Base-by-base conservation (phyloP, 2,888 invertebrate species). In the Agrotis puta region DNA sequence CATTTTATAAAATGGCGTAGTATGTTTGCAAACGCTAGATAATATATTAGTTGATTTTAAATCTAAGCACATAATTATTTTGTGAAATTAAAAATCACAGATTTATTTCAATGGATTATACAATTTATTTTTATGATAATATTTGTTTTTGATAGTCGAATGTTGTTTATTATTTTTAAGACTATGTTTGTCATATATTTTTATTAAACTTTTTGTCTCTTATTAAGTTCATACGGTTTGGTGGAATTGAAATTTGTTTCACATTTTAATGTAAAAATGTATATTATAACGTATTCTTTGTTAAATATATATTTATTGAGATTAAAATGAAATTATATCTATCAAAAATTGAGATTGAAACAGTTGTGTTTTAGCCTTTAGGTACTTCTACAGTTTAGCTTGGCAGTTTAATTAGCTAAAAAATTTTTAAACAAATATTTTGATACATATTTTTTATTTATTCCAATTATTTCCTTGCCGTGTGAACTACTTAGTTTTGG, bases 61-160 rank as follows among this genome's bases (percentile, higher is more conserved):
- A 62, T 74, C 39, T 59, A 53, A 48, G 27, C 33, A 61, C 20
- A 24, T 39, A 47, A 59, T 67, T 81, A 64, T 65, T 58, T 54
- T 47, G 57, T 69, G 18, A n/a, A 64, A 61, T 70, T 58, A 1
- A 56, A 64, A 70, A 74, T 74, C 58, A 64, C 47, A 56, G 18
- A 66, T 65, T 53, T 62, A 11, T 70, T 51, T 53, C 53, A 56
- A 64, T 54, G 66, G 47, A 73, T 64, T 71, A 68, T 84, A 75
- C 65, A 75, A 70, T 77, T 70, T 74, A 79, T 81, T 82, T 39
- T 71, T 71, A 75, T 62, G 64, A 71, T 69, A 56, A 75, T 79
- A 54, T 65, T 79, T 70, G 58, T 71, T 79, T 72, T 72, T 74
- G 66, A 70, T 70, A 61, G 58, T 78, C 22, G 45, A 70, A 71